phyloP scores from a whole-genome alignment of 2,888 invertebrate genomes.

The Ectropis crepuscularia region DNA sequence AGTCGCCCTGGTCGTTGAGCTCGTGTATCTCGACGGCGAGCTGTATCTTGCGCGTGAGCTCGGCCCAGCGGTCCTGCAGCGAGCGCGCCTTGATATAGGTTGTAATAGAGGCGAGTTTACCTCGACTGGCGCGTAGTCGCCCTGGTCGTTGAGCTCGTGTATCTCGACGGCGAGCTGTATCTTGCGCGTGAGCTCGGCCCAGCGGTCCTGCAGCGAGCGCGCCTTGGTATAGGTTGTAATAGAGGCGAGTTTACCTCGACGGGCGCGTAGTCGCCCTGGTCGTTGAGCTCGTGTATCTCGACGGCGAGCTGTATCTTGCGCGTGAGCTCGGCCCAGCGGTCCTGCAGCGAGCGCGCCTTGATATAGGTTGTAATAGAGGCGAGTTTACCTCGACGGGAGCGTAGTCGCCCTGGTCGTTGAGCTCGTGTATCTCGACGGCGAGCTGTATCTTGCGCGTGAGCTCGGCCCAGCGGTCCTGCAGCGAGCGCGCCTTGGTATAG shows the following conservation, averaged over 20 bases:
- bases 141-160: conserved; percentile 98
- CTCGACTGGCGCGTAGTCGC: conserved; percentile 98
- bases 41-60: conserved; percentile 97
- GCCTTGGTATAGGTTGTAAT: conserved; percentile 86
- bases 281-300: conserved; percentile 98
- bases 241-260: conserved; percentile 89
- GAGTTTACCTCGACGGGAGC: conserved; percentile 94
- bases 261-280: conserved; percentile 98
- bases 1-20: conserved; percentile 98
- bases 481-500: conserved; percentile 91
- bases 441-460: conserved; percentile 97
- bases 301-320: conserved; percentile 98
- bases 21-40: conserved; percentile 99
- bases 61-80: conserved; percentile 97
- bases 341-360: conserved; percentile 95
- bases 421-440: conserved; percentile 98
- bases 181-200: conserved; percentile 98
- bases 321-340: conserved; percentile 98
- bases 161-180: conserved; percentile 98
- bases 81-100: conserved; percentile 90
- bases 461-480: conserved; percentile 98
- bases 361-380: no score
- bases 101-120: conserved; percentile 68
- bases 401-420: conserved; percentile 98
- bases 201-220: conserved; percentile 95